Evolutionary conservation across 2,113 vertebrate genomes (phyloP), one percentile per base, ranked within the genome.

Genomic region (Atrichornis clamosus): DNA sequence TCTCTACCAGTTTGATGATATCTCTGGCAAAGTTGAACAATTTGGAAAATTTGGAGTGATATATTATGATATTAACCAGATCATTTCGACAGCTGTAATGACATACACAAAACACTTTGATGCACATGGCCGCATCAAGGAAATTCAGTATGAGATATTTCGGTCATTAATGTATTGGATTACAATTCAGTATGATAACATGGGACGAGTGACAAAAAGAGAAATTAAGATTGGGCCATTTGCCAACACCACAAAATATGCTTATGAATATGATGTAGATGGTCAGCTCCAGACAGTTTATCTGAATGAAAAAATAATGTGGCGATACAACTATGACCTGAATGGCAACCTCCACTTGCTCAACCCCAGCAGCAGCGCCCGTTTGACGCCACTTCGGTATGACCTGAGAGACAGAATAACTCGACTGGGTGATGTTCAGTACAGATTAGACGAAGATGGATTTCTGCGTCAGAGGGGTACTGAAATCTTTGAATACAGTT

Each of bases 11-110:
- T 99, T 99, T 52, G 99, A 99, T 11, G 99, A 99, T 95, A 99
- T 99, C 96, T 99, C 99, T 9, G 99, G 99, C n/a, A 99, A 99
- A 95, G 98, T 99, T 8, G 99, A 99, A 91, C 99, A 99, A 96
- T 99, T 99, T 59, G 99, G 99, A 49, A 99, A 99, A 96, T 99
- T 99, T 17, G 99, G 99, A 35, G 99, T 99, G 30, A 99, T 99
- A 89, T 99, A 99, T 97, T 99, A 99, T 3, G 99, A 99, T 76
- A 99, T 99, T 87, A 99, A 99, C 96, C 99, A 99, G 98, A 99
- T 99, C 92, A 99, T 99, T 73, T 99, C 99, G 9, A 99, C 99
- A 2, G 99, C 99, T 1, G 99, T 99, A 50, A 99, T 99, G 99
- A 99, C 99, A 1, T 99, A 99, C 93, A 99, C 99, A 32, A 99